Base-by-base conservation (phyloP, 2,797 vertebrate genomes). In the Aeoliscus strigatus region DNA sequence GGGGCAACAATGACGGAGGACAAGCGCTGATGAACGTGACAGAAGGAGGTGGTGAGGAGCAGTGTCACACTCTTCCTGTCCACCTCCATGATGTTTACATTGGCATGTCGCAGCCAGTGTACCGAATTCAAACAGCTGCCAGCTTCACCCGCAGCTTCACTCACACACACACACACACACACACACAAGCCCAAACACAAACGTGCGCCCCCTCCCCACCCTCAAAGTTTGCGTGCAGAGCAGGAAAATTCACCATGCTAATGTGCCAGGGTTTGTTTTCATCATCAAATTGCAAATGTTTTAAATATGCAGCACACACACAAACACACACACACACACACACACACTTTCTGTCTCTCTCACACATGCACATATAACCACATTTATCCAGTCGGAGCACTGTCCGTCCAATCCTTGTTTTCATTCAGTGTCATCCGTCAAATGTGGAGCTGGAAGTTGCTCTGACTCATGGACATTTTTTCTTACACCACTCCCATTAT, bases 231-330 rank as follows among this genome's bases (percentile, higher is more conserved):
- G 88, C 86, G 79, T 88, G 87, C 75, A 42, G 78, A 86, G 73
- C 66, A 4, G 50, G 51, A 67, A 82, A 73, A 79, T 85, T 82
- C 80, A 86, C 68, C 44, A 67, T 68, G 72, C 76, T 86, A 83
- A 83, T 86, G 81, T 73, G 76, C 71, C 70, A 81, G 70, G 77
- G 74, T 88, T 84, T 85, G 77, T 87, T 86, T 86, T 87, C 79
- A 82, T 88, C 83, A 83, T 83, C 75, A 80, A 77, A 85, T 81
- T 77, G 67, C 75, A 75, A 79, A 82, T 75, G 69, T 79, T 84
- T 87, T 81, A 85, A 83, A 87, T 81, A 81, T 79, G 77, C 67
- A 81, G 75, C 67, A 66, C 60, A 57, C 65, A 60, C 46, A 15
- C 60, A 16, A 2, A 35, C 36, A 11, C 49, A 16, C 46, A 28